Evolutionary conservation across 2,888 invertebrate species (phyloP), one percentile per base, ranked within the genome.

Genomic region (Liposcelis brunnea): DNA sequence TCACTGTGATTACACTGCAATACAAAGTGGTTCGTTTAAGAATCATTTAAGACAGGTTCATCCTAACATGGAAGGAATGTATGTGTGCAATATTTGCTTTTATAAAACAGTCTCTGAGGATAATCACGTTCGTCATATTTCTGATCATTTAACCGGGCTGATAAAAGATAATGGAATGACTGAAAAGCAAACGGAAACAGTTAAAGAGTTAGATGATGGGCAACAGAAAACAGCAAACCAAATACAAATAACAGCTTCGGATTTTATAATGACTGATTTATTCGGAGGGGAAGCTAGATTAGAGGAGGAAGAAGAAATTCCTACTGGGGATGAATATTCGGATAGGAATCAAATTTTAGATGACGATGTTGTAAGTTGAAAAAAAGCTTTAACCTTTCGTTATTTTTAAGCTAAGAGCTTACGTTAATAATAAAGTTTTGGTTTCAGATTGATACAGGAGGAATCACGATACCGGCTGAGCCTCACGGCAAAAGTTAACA

Each of bases 11-110:
- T 81, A 80, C 56, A 66, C 71, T 1, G 73, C 77, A 33, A 81
- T 82, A 51, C 78, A 80, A 60, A 74, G 77, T 40, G 71, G 69
- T 50, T 72, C 77, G 6, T 72, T 75, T 49, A 82, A 81, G 59
- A 65, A 64, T 51, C 75, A 75, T 57, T 59, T 75, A 49, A 64
- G 63, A 35, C 63, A 62, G 19, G 70, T 70, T 51, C 74, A 75
- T 61, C 69, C 71, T 7, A 52, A 62, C 2, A 58, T 62, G 48
- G 61, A 61, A 15, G 70, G 70, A 15, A 58, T 69, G 12, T 73
- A 65, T 55, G 58, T 62, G 12, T 75, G 75, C 53, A 58, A 61
- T 3, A 52, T 63, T 35, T 75, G 75, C 55, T 57, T 66, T n/a
- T 74, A 69, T 53, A 64, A 66, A 49, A 72, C 74, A 1, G 69